Conservation (phyloP, 2,797 vertebrate species). For the Cryptoprocta ferox region DNA sequence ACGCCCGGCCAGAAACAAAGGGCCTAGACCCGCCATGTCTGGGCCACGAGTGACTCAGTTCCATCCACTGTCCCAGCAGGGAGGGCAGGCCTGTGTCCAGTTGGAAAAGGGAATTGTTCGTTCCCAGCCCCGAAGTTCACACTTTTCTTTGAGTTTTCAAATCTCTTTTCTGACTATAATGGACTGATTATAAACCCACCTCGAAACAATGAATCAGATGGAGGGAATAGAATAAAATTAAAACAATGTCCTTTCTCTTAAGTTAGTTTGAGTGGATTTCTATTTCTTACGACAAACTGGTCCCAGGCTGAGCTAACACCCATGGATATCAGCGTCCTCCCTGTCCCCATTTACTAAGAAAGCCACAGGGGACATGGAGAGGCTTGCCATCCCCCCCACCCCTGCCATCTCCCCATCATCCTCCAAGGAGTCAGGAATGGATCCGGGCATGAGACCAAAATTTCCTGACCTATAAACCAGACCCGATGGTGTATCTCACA, state of each 20-base stretch:
- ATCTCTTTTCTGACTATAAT: neutral
- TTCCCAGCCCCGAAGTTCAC: neutral
- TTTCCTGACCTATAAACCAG: neutral
- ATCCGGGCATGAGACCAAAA: neutral
- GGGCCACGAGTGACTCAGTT: accelerated
- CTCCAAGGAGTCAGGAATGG: neutral
- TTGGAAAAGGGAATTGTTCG: accelerated
- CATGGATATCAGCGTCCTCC: neutral
- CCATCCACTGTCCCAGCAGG: accelerated
- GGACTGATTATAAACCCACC: neutral
- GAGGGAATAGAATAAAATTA: neutral
- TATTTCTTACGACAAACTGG: neutral
- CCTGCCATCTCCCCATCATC: neutral
- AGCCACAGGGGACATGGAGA: accelerated
- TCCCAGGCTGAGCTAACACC: neutral
- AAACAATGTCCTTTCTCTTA: neutral
- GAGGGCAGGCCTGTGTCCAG: accelerated
- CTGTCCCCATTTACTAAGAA: neutral
- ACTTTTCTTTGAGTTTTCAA: neutral
- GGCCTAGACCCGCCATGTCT: accelerated
- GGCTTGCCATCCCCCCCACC: no score
- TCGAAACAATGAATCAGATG: neutral
- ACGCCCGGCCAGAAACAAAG: accelerated
- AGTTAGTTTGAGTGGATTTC: neutral
- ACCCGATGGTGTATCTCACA: neutral